Base-by-base conservation (phyloP, 2,797 vertebrate genomes). In the Myotis vivesi region DNA sequence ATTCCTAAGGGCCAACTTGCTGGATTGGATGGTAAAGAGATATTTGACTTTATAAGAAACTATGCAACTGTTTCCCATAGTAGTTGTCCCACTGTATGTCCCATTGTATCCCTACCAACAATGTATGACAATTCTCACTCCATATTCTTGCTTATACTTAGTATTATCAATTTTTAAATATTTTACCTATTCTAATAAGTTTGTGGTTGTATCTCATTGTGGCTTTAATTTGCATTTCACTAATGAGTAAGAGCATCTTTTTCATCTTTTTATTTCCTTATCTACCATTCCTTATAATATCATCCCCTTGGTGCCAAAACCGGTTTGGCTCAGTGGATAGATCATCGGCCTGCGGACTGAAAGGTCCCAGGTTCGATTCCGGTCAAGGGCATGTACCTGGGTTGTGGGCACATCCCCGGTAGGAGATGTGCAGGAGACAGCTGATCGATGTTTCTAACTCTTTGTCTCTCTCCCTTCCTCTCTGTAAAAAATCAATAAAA, bases 151-250 rank as follows among this genome's bases (percentile, higher is more conserved):
- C 23, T 86, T 51, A 73, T 17, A 68, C 33, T 87, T 87, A 59
- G 13, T 46, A 81, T 36, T 85, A 55, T 30, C 33, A 85, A 38
- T 76, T 84, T 92, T 36, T n/a, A 87, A 80, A 83, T 80, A 88
- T 75, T 87, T 87, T 68, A 73, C 30, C 36, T 46, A 69, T 90
- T 69, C 16, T 36, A 83, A 49, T 49, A 17, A 19, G 19, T 55
- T 36, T 66, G 17, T 53, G 30, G 4, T n/a, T 46, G 6, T 75
- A 49, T 69, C 7, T 91, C 64, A 51, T 15, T 51, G 23, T 76
- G 12, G 12, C 82, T 96, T 82, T 41, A 95, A 55, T 87, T 55
- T 88, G 4, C 4, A 49, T 93, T 95, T 89, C 22, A 73, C 28
- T 73, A 75, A 87, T 38, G 12, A 79, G 20, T 53, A 68, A 89